Conservation (phyloP, 2,113 vertebrate genomes). For the Pristiophorus japonicus region DNA sequence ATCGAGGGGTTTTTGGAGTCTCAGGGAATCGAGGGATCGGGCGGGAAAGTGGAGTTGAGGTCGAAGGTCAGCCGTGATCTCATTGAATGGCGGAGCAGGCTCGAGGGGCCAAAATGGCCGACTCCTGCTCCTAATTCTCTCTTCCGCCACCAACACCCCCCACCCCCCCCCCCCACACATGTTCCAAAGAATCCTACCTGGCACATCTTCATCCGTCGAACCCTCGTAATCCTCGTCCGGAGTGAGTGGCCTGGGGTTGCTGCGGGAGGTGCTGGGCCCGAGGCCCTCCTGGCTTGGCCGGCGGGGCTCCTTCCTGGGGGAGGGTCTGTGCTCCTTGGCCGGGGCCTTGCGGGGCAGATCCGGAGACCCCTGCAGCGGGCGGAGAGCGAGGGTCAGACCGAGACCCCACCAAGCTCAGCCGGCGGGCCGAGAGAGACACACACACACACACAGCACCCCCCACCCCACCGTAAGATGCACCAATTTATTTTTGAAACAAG, state of each 20-base stretch:
- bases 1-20: too few relatives aligned
- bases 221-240: conserved; percentile 50
- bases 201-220: conserved; percentile 56
- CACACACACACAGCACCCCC: too few relatives aligned
- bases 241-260: conserved; percentile 42
- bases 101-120: too few relatives aligned
- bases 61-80: too few relatives aligned
- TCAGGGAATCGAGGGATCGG: too few relatives aligned
- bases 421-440: background rate
- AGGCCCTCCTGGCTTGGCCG: background rate
- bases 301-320: background rate
- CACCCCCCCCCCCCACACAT: too few relatives aligned
- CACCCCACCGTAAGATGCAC: too few relatives aligned
- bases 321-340: background rate
- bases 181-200: conserved; percentile 44
- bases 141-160: too few relatives aligned
- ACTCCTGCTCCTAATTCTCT: too few relatives aligned
- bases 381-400: background rate
- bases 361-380: background rate
- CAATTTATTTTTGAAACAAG: too few relatives aligned
- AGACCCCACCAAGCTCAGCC: conserved; percentile 35
- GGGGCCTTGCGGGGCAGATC: background rate
- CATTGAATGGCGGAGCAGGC: too few relatives aligned
- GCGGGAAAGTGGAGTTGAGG: too few relatives aligned
- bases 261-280: conserved; percentile 45